Percentiles rank a stretch among this genome's conserved stretches.
These are phyloP conservation scores for Apteryx owenii DNA, from an alignment of 2,113 vertebrate species.

Conservation along the genomic window DNA sequence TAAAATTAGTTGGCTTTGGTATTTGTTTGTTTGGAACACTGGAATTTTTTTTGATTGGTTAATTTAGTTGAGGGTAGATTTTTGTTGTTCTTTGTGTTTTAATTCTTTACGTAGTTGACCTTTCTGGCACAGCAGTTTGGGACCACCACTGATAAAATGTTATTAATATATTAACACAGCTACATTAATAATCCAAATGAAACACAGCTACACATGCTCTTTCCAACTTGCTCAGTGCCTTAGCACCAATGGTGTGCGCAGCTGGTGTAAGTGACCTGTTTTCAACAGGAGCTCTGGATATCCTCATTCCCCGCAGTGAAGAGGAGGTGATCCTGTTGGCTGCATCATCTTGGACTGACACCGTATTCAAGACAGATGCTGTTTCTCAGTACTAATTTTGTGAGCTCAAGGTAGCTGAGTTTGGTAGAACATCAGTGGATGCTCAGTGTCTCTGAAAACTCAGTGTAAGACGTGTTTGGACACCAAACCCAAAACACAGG, in stretches of 20 bases:
- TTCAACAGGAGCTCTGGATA: background rate
- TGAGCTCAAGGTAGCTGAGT: background rate
- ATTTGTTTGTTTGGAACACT: background rate
- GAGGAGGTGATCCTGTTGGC: conserved; percentile 7
- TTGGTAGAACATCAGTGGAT: background rate
- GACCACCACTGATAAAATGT: conserved; percentile 60
- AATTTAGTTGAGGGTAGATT: background rate
- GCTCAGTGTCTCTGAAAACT: background rate
- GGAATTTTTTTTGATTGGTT: background rate
- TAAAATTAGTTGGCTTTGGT: background rate
- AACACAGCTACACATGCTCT: conserved; percentile 60
- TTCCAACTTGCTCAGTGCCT: conserved; percentile 32
- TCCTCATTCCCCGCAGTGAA: background rate
- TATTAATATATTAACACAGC: conserved; percentile 71
- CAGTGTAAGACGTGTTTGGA: background rate
- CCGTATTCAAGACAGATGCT: background rate
- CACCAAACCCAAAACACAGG: background rate
- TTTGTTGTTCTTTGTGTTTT: conserved; percentile 10
- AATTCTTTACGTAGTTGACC: conserved; percentile 61
- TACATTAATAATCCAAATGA: conserved; percentile 74
- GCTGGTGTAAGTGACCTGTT: conserved; percentile 54
- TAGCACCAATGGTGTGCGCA: background rate
- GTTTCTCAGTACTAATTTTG: background rate
- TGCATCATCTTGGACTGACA: background rate
- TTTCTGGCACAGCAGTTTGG: conserved; percentile 68